A percentile compares a stretch with the other conserved stretches of the same genome.
phyloP scores from a whole-genome alignment of 1,140 invertebrate genomes.

The Schlechtendalia chinensis region DNA sequence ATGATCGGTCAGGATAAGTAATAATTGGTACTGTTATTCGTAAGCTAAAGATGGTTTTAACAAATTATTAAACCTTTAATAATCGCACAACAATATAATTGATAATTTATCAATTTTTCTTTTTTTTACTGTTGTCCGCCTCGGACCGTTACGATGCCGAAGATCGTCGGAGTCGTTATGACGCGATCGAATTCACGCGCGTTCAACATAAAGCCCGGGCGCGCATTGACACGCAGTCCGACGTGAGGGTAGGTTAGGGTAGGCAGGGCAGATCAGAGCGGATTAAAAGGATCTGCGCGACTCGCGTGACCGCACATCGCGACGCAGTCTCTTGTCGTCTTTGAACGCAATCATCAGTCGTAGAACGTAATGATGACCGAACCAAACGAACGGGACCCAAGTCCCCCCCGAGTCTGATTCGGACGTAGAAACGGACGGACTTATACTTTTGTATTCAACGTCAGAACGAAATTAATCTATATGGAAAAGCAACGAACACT shows the following conservation, averaged over 20 bases:
- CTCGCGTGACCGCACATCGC: background rate
- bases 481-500: constrained; percentile 17
- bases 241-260: background rate
- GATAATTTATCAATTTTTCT: too few species aligned
- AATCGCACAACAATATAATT: too few species aligned
- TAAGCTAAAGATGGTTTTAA: too few species aligned
- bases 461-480: constrained; percentile 24
- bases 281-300: too few species aligned
- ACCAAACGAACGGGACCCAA: constrained; percentile 9
- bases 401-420: constrained; percentile 24
- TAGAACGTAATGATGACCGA: constrained; percentile 1
- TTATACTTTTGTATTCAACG: constrained; percentile 13
- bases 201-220: too few species aligned
- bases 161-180: too few species aligned
- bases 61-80: too few species aligned
- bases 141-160: too few species aligned
- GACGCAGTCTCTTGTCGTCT: background rate
- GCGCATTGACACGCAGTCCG: background rate
- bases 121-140: too few species aligned
- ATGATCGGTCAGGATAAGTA: too few species aligned
- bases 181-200: too few species aligned
- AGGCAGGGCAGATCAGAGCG: background rate
- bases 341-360: background rate
- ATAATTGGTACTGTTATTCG: too few species aligned
- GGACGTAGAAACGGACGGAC: background rate